Evolutionary conservation across 35 echinoderm and acorn worm genomes (phyloP).

Genomic region (Ophiothrix spiculata): DNA sequence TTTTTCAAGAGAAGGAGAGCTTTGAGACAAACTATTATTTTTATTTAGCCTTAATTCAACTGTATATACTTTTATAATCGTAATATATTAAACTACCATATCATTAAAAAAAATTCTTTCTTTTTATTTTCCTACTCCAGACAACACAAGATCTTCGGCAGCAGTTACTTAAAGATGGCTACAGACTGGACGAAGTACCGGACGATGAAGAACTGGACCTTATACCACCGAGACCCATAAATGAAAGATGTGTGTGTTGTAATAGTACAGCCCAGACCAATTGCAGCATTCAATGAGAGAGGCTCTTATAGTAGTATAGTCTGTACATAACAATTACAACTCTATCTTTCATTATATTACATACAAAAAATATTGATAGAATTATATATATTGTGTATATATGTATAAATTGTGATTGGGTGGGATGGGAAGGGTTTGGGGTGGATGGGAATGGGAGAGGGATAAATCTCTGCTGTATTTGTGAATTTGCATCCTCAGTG

Average conservation of each 20-base stretch:
- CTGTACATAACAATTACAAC: background rate
- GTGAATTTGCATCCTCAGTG: background rate
- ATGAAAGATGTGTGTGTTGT: constrained; percentile 93
- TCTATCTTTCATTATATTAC: constrained; percentile 4
- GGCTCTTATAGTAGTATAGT: background rate
- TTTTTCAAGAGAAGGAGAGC: too few relatives aligned
- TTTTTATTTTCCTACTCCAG: constrained; percentile 39
- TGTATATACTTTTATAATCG: too few relatives aligned
- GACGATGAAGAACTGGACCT: constrained; percentile 97
- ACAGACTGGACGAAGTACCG: constrained; percentile 89
- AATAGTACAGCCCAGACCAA: constrained; percentile 80
- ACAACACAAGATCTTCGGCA: constrained; percentile 92
- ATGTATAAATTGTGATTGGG: background rate
- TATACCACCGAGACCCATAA: constrained; percentile 87
- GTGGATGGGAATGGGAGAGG: background rate
- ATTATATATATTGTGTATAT: constrained; percentile 17
- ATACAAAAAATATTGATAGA: background rate
- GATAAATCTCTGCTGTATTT: background rate
- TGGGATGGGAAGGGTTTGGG: background rate
- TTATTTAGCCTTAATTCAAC: too few relatives aligned
- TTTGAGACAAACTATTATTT: too few relatives aligned
- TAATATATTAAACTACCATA: too few relatives aligned
- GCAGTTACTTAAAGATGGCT: constrained; percentile 97
- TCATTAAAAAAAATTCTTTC: too few relatives aligned
- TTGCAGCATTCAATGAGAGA: constrained; percentile 82